Base-by-base conservation (phyloP, 2,888 invertebrate genomes). In the Drosophila meridionalis region DNA sequence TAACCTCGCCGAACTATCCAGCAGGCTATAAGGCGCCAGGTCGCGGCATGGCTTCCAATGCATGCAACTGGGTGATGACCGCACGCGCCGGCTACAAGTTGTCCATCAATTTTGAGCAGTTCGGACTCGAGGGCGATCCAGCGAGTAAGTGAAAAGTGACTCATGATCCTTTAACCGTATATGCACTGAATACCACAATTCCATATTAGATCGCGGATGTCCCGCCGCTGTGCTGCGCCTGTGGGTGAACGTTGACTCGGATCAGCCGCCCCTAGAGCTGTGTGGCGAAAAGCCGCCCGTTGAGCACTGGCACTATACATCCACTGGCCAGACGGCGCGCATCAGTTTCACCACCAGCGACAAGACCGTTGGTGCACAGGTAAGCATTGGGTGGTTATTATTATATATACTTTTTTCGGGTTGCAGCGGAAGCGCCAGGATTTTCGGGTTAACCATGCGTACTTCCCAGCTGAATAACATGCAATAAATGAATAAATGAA, bases 21-120 rank as follows among this genome's bases (percentile, higher is more conserved):
- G 95, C 95, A 72, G 96, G 98, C 88, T 99, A 99, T 94, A 96
- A 96, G 91, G 96, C 97, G 56, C 97, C 97, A 2, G 94, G 95
- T 52, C 95, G 95, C 80, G 96, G 96, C 63, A 94, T 96, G 82
- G 96, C 97, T 58, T 97, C 97, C 81, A 96, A 96, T 93, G 97
- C 97, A 76, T 99, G 99, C 94, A 98, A 99, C 94, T 99, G 99
- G 99, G 97, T 97, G 92, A 97, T 99, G 92, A 96, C 95, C 76
- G 98, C 98, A 71, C 95, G 96, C 82, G 96, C 97, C 40, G 96
- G 96, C 87, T 97, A 97, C 93, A 96, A 96, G 92, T 96, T 99
- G 89, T 95, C 99, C 92, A 95, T 99, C 91, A 96, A 97, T 93
- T 98, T 99, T 93, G 96, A 97, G 92, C 95, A 95, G 80, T 98